phyloP scores from a whole-genome alignment of 1,140 invertebrate species.

The Formica selysi region DNA sequence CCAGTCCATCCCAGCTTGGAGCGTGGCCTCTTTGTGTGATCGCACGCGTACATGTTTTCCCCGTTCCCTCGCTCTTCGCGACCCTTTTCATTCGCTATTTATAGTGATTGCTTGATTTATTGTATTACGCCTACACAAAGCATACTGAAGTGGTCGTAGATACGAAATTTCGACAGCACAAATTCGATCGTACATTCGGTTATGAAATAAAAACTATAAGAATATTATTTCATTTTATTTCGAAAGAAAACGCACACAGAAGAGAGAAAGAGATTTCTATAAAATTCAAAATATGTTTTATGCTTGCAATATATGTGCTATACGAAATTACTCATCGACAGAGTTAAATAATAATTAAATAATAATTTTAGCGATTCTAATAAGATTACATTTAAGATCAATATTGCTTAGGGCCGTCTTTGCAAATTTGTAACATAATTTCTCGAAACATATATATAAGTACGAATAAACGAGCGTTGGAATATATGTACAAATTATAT shows the following conservation, averaged over 20 bases:
- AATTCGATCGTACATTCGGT: slow-evolving; percentile 14
- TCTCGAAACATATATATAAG: neutral
- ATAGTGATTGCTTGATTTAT: slow-evolving; percentile 65
- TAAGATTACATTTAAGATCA: neutral
- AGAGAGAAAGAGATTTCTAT: neutral
- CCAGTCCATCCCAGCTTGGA: slow-evolving; percentile 35
- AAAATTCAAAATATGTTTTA: neutral
- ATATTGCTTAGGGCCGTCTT: neutral
- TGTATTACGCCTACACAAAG: slow-evolving; percentile 60
- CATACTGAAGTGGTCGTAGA: slow-evolving; percentile 28
- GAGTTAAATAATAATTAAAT: neutral
- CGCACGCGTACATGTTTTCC: slow-evolving; percentile 17
- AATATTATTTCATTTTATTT: neutral
- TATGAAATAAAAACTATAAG: slow-evolving; percentile 33
- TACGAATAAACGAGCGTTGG: neutral
- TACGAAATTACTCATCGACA: neutral
- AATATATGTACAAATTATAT: neutral
- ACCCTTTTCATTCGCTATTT: slow-evolving; percentile 47
- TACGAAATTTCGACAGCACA: slow-evolving; percentile 29
- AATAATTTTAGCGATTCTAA: neutral
- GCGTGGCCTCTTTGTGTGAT: slow-evolving; percentile 49
- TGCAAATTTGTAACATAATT: slow-evolving; percentile 17
- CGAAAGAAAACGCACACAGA: neutral
- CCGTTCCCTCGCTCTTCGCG: slow-evolving; percentile 17
- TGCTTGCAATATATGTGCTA: neutral